Conservation (phyloP, 2,888 invertebrate genomes). For the Entomobrya proxima region DNA sequence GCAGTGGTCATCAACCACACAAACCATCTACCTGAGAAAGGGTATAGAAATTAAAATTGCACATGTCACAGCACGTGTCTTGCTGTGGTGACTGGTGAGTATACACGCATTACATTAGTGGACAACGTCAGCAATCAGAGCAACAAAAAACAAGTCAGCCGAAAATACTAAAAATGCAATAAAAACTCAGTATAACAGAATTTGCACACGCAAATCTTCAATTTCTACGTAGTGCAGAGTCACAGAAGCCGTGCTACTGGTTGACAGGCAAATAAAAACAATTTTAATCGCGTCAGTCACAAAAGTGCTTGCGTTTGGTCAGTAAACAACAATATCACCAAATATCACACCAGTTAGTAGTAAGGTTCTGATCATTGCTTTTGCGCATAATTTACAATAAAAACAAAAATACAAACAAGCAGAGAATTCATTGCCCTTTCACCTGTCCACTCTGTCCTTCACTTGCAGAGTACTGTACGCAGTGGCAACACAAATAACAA, state of each 20-base stretch:
- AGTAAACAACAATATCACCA: not conserved
- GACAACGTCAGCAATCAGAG: not conserved
- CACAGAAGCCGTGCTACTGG: not conserved
- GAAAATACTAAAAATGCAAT: not conserved
- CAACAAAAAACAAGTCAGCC: not conserved
- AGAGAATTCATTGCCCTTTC: constrained; percentile 28
- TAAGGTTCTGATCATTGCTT: too few relatives aligned
- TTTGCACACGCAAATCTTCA: not conserved
- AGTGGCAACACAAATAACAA: not conserved
- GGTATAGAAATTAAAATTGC: too few relatives aligned
- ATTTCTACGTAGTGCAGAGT: not conserved
- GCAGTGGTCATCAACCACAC: too few relatives aligned
- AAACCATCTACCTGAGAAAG: too few relatives aligned
- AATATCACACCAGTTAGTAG: not conserved
- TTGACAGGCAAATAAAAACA: not conserved
- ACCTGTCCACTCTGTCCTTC: not conserved
- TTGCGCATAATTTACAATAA: too few relatives aligned
- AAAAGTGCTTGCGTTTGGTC: not conserved
- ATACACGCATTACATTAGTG: too few relatives aligned
- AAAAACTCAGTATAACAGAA: not conserved
- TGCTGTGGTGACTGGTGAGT: too few relatives aligned
- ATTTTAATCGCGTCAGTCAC: not conserved
- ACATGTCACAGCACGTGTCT: too few relatives aligned
- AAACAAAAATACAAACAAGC: too few relatives aligned
- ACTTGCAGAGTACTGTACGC: not conserved